A percentile compares a stretch with the other conserved stretches of the same genome.
Conservation (phyloP, 2,797 vertebrate genomes). For the Acrocephalus scirpaceus region DNA sequence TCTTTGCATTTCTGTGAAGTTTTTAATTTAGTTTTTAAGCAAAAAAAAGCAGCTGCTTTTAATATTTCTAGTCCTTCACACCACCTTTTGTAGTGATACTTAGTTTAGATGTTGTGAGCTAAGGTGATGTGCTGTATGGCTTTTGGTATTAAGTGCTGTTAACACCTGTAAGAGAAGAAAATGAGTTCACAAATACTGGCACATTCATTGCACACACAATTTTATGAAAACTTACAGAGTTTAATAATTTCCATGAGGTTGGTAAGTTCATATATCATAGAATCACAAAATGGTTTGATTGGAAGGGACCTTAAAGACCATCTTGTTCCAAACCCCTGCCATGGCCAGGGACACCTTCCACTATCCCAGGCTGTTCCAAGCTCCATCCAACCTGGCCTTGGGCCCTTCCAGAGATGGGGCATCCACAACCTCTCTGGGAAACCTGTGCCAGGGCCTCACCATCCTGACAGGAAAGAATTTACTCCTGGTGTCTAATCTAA, state of each 20-base stretch:
- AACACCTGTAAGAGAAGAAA: neutral
- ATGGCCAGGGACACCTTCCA: neutral
- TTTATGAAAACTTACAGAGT: neutral
- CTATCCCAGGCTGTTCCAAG: neutral
- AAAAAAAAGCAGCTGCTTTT: neutral
- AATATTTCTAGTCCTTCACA: neutral
- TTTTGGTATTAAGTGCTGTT: neutral
- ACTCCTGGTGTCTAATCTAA: neutral
- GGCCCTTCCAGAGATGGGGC: neutral
- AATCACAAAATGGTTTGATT: neutral
- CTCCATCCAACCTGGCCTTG: neutral
- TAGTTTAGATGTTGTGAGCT: neutral
- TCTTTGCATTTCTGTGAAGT: neutral
- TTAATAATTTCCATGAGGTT: neutral
- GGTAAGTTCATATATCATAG: neutral
- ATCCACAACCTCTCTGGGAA: neutral
- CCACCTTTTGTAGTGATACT: neutral
- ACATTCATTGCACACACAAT: neutral
- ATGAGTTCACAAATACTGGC: neutral
- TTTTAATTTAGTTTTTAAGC: neutral
- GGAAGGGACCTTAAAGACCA: neutral
- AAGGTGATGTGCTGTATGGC: neutral
- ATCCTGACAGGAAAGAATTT: neutral
- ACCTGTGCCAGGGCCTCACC: neutral
- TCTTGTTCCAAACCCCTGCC: neutral